Evolutionary conservation across 2,113 vertebrate species (phyloP).

Genomic region (Elgaria multicarinata): DNA sequence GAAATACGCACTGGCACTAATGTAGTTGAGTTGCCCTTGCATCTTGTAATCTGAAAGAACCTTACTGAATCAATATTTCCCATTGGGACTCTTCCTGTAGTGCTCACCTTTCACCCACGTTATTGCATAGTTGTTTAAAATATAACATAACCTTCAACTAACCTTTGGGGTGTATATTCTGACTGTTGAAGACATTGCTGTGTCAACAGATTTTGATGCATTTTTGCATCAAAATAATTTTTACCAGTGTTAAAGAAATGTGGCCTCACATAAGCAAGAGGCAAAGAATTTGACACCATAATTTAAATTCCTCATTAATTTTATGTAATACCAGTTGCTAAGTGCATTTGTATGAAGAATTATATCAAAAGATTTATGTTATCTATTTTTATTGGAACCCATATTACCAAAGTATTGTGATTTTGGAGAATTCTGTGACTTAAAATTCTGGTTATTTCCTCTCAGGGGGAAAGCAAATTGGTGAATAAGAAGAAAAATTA

Average conservation of each 20-base stretch:
- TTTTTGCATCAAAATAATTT: neutral
- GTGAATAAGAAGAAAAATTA: neutral
- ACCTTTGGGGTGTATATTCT: neutral
- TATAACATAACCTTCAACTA: neutral
- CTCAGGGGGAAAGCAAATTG: neutral
- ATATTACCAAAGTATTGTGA: neutral
- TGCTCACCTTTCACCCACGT: neutral
- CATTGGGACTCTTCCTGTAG: neutral
- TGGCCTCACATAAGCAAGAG: neutral
- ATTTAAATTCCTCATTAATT: neutral
- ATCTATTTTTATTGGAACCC: neutral
- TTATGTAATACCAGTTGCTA: neutral
- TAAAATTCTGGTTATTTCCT: neutral
- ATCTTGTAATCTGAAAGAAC: neutral
- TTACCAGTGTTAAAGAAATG: neutral
- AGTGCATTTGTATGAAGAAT: neutral
- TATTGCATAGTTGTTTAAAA: neutral
- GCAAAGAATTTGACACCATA: neutral
- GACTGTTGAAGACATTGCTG: neutral
- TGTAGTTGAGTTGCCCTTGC: neutral
- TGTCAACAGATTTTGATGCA: neutral
- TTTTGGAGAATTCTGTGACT: neutral
- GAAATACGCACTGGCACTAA: neutral
- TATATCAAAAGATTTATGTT: neutral
- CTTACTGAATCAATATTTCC: conserved; percentile 5